Percentiles rank a stretch among this genome's conserved stretches.
Evolutionary conservation across 2,113 vertebrate species (phyloP).

Genomic region (Edolisoma coerulescens): DNA sequence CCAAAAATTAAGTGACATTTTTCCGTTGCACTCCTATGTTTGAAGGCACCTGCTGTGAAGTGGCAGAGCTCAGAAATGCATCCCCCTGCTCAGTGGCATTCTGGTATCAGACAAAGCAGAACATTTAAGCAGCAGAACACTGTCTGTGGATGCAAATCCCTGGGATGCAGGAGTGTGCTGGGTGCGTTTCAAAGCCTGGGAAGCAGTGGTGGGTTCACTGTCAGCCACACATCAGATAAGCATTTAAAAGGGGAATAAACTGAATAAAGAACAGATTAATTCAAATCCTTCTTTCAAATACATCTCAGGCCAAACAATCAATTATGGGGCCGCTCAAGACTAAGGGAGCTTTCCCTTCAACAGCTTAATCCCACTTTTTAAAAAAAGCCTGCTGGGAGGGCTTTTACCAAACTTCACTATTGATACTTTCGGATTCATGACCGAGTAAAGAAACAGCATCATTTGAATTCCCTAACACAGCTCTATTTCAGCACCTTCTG

Average conservation of each 20-base stretch:
- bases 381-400: background rate
- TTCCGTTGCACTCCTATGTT: background rate
- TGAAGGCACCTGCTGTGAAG: background rate
- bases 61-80: background rate
- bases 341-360: background rate
- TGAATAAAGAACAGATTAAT: background rate
- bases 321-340: background rate
- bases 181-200: background rate
- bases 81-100: background rate
- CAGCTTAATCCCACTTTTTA: background rate
- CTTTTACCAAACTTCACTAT: background rate
- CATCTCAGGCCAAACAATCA: background rate
- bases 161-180: background rate
- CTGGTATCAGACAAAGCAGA: background rate
- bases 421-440: background rate
- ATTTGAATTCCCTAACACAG: background rate
- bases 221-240: background rate
- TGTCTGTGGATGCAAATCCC: background rate
- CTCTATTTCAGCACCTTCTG: background rate
- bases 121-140: background rate
- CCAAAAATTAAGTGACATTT: background rate
- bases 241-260: background rate
- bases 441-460: background rate
- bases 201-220: background rate
- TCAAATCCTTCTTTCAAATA: background rate